Conservation (phyloP, 2,888 invertebrate species). For the Chaitophorus viminalis region DNA sequence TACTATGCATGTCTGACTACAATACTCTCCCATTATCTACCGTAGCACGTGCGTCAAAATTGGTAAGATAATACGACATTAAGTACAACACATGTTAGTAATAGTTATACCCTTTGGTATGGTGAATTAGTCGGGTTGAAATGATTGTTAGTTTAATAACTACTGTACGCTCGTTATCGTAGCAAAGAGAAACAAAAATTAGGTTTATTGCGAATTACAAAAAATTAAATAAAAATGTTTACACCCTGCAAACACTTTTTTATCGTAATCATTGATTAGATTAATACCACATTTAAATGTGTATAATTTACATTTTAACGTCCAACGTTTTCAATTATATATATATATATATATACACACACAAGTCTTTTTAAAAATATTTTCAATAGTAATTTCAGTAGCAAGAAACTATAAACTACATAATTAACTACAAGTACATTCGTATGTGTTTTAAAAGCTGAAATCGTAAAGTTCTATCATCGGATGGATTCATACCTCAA, state of each 20-base stretch:
- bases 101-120: background rate
- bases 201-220: background rate
- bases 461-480: too few species aligned
- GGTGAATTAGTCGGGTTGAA: constrained; percentile 1
- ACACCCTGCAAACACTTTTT: background rate
- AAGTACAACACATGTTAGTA: background rate
- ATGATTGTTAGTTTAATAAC: too few species aligned
- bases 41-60: constrained; percentile 11
- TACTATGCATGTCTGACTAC: background rate
- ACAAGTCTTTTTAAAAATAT: background rate
- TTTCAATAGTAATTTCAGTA: background rate
- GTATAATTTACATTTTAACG: background rate
- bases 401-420: constrained; percentile 25
- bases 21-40: constrained; percentile 10
- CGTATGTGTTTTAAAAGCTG: background rate
- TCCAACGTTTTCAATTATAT: background rate
- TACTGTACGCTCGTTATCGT: too few species aligned
- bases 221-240: background rate
- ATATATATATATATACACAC: background rate
- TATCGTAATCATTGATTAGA: background rate
- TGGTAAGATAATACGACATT: background rate
- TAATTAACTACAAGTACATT: too few species aligned
- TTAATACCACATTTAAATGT: background rate
- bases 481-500: too few species aligned
- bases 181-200: too few species aligned